A percentile compares a stretch with the other conserved stretches of the same genome.
Evolutionary conservation across 2,113 vertebrate species (phyloP).

Genomic region (Bambusicola thoracicus): DNA sequence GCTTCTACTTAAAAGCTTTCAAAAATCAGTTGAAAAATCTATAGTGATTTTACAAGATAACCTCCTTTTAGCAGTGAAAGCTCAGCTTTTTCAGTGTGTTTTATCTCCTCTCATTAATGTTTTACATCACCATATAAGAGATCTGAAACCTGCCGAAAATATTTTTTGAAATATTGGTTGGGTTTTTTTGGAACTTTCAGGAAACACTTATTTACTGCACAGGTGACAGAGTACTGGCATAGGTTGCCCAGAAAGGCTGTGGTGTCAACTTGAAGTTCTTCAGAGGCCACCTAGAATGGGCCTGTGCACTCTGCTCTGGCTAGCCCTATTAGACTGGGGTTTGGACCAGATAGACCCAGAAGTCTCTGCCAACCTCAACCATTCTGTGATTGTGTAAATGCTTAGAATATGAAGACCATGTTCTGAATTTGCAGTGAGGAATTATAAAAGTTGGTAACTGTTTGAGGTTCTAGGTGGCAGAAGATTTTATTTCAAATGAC

Average conservation of each 20-base stretch:
- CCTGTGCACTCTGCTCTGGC: background rate
- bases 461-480: background rate
- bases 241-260: background rate
- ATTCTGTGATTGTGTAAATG: background rate
- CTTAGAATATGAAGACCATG: background rate
- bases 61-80: background rate
- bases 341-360: background rate
- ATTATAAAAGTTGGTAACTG: background rate
- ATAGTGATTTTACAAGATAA: background rate
- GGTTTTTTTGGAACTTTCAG: background rate
- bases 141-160: background rate
- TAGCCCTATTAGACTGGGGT: background rate
- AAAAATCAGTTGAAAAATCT: background rate
- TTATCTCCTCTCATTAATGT: background rate
- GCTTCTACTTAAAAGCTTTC: background rate
- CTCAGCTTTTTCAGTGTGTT: background rate
- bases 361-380: background rate
- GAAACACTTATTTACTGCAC: background rate
- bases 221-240: background rate
- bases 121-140: background rate
- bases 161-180: background rate
- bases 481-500: background rate
- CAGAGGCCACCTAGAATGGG: background rate
- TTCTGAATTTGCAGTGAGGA: background rate
- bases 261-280: background rate